These are phyloP conservation scores for Ctena decussata DNA, from an alignment of 2,888 invertebrate species.

Conservation along the genomic window DNA sequence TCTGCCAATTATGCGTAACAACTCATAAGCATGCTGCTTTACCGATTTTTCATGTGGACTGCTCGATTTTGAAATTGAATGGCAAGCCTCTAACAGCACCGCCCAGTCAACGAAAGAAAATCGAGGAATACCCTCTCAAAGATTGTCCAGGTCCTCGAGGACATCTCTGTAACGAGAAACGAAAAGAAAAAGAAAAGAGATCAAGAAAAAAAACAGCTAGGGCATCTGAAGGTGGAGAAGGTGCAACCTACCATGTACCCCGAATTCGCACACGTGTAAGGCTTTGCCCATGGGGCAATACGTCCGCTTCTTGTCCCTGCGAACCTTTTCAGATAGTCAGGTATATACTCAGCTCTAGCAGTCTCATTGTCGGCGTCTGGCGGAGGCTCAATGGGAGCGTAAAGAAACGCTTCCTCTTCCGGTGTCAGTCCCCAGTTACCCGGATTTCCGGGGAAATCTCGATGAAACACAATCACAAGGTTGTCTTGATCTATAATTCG, in stretches of 20 bases:
- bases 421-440: conserved; percentile 34
- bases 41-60: too few relatives aligned
- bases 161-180: too few relatives aligned
- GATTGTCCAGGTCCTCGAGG: too few relatives aligned
- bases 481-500: not conserved
- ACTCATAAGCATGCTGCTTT: too few relatives aligned
- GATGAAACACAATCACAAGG: not conserved
- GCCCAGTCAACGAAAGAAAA: too few relatives aligned
- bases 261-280: conserved; percentile 50
- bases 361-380: not conserved
- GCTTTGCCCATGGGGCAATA: conserved; percentile 35
- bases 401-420: conserved; percentile 25
- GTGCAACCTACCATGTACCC: conserved; percentile 53
- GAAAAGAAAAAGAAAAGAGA: too few relatives aligned
- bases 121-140: too few relatives aligned
- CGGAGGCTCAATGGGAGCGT: not conserved
- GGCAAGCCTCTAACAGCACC: too few relatives aligned
- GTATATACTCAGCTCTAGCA: not conserved
- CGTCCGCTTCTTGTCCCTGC: conserved; percentile 12
- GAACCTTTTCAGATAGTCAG: conserved; percentile 16
- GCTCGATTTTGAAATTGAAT: too few relatives aligned
- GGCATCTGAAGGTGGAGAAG: too few relatives aligned
- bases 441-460: conserved; percentile 26
- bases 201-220: too few relatives aligned
- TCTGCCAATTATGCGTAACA: too few relatives aligned